Conservation (phyloP, 2,113 vertebrate species). For the Xenus cinereus region DNA sequence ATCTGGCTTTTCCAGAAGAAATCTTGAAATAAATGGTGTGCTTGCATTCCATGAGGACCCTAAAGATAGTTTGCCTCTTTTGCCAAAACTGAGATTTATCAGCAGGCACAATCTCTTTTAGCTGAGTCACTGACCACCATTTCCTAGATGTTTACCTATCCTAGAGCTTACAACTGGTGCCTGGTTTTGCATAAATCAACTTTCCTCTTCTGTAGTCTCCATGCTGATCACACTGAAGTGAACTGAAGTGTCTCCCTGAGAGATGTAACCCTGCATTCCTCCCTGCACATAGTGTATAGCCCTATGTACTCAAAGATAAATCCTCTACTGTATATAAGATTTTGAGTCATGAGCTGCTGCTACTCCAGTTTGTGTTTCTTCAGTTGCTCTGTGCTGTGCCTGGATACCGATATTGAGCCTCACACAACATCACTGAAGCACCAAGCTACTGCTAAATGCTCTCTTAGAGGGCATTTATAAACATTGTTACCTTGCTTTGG, state of each 20-base stretch:
- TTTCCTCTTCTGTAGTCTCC: neutral
- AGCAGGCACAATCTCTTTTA: neutral
- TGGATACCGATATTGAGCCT: neutral
- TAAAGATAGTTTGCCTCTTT: neutral
- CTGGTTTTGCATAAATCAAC: neutral
- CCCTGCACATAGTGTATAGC: neutral
- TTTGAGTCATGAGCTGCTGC: neutral
- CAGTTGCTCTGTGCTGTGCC: neutral
- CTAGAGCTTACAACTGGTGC: neutral
- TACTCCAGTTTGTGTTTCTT: neutral
- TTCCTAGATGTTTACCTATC: neutral
- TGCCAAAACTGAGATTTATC: neutral
- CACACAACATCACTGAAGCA: neutral
- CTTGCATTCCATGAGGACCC: neutral
- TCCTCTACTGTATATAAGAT: neutral
- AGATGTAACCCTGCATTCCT: neutral
- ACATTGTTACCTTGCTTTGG: neutral
- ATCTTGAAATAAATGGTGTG: accelerated
- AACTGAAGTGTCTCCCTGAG: neutral
- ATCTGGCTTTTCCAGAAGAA: neutral
- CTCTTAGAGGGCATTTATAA: neutral
- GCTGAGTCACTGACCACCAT: accelerated
- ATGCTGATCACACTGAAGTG: neutral
- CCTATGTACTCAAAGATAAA: neutral
- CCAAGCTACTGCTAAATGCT: neutral